Conservation (phyloP, 35 echinoderm and acorn worm species). For the Ophioderma brevispina region DNA sequence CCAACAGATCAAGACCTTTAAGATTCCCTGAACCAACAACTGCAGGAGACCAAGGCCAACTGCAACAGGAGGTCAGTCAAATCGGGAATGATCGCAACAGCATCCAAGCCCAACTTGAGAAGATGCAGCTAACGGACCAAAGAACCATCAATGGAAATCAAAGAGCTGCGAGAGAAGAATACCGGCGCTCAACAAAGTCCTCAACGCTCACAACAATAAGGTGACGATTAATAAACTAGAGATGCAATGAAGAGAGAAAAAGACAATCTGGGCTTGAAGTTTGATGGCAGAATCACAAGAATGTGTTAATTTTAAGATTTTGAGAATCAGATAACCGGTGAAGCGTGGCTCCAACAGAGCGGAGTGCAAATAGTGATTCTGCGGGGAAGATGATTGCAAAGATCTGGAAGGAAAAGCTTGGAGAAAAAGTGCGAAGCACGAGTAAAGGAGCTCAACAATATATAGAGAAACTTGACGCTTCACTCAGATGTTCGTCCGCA, state of each 20-base stretch:
- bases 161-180: conserved; percentile 65
- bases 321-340: too few relatives aligned
- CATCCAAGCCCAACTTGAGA: conserved; percentile 76
- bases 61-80: conserved; percentile 74
- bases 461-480: too few relatives aligned
- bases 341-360: too few relatives aligned
- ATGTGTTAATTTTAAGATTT: conserved; percentile 59
- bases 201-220: conserved; percentile 57
- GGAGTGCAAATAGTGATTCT: too few relatives aligned
- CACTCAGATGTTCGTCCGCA: too few relatives aligned
- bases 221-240: conserved; percentile 32
- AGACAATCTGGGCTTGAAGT: conserved; percentile 52
- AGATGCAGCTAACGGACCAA: conserved; percentile 36
- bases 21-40: conserved; percentile 52
- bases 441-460: too few relatives aligned
- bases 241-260: conserved; percentile 73
- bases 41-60: conserved; percentile 67
- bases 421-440: too few relatives aligned
- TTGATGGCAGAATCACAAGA: conserved; percentile 53
- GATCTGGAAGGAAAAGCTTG: too few relatives aligned
- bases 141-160: conserved; percentile 66
- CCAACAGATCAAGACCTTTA: conserved; percentile 64
- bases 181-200: conserved; percentile 53
- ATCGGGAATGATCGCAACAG: conserved; percentile 62
- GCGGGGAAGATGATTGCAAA: too few relatives aligned